A percentile compares a stretch with the other conserved stretches of the same genome.
Conservation (phyloP, 2,888 invertebrate species). For the Andrena chrysosceles region DNA sequence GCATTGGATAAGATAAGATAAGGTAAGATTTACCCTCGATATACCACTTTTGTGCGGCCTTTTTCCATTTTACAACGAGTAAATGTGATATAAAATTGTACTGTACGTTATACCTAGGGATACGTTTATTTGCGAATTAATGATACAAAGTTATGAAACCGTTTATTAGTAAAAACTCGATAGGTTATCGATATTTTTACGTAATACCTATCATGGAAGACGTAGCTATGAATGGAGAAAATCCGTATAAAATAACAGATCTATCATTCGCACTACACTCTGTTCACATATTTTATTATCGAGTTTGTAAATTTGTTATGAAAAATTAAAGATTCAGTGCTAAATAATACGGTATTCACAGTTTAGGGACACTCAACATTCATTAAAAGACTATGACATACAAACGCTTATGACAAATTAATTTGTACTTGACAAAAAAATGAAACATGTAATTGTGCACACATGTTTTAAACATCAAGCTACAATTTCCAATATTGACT, state of each 20-base stretch:
- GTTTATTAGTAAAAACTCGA: not conserved
- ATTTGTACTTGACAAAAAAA: too few species aligned
- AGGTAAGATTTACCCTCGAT: slow-evolving; percentile 29
- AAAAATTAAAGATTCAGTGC: too few species aligned
- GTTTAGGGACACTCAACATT: too few species aligned
- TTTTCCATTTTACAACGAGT: not conserved
- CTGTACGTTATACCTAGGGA: not conserved
- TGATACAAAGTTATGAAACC: not conserved
- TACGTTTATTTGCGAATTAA: not conserved
- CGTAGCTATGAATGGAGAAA: not conserved
- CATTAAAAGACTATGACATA: not conserved
- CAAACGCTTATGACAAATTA: too few species aligned
- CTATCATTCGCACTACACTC: not conserved
- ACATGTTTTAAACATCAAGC: not conserved
- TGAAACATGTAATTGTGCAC: not conserved
- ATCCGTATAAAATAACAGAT: not conserved
- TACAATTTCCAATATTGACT: not conserved
- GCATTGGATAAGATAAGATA: slow-evolving; percentile 54
- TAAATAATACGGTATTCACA: too few species aligned
- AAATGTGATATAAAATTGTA: not conserved
- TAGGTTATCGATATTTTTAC: not conserved
- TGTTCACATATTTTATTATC: not conserved
- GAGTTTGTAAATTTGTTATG: not conserved
- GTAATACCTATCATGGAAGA: not conserved
- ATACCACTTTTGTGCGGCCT: not conserved